These are phyloP conservation scores for Trachythela sp. DNA, from an alignment of 64 coral and sea anemone species.

Conservation along the genomic window DNA sequence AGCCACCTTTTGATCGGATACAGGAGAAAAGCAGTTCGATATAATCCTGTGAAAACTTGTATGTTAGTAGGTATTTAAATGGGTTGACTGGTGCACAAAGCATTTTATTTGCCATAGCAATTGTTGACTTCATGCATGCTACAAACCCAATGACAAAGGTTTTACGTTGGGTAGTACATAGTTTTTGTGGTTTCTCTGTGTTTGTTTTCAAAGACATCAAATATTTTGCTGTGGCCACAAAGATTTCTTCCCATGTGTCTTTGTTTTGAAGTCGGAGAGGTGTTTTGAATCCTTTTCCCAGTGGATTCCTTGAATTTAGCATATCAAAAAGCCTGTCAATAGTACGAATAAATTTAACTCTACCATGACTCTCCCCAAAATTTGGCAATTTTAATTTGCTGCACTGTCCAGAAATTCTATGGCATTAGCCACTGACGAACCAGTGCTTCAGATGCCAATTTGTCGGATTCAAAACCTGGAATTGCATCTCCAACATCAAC, in stretches of 20 bases:
- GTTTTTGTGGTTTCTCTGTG: not conserved
- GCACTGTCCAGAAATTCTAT: not conserved
- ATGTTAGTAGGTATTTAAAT: constrained; percentile 4
- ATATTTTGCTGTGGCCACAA: not conserved
- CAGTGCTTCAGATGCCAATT: not conserved
- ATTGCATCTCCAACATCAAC: not conserved
- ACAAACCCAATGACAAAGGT: not conserved
- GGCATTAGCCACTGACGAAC: not conserved
- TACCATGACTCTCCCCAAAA: not conserved
- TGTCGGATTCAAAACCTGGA: not conserved
- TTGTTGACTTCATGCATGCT: not conserved
- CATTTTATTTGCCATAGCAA: not conserved
- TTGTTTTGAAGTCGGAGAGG: not conserved
- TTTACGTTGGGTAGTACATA: not conserved
- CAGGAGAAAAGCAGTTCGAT: not conserved
- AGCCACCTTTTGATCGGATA: not conserved
- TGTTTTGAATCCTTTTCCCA: not conserved
- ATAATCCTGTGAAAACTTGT: not conserved
- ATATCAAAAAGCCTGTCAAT: not conserved
- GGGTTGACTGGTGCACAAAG: not conserved
- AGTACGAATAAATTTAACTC: not conserved
- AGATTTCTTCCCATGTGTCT: not conserved
- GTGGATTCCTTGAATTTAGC: not conserved
- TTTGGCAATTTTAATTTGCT: not conserved
- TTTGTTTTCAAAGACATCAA: not conserved